These are phyloP conservation scores for Pipistrellus nathusii DNA, from an alignment of 2,797 vertebrate species.

Conservation along the genomic window DNA sequence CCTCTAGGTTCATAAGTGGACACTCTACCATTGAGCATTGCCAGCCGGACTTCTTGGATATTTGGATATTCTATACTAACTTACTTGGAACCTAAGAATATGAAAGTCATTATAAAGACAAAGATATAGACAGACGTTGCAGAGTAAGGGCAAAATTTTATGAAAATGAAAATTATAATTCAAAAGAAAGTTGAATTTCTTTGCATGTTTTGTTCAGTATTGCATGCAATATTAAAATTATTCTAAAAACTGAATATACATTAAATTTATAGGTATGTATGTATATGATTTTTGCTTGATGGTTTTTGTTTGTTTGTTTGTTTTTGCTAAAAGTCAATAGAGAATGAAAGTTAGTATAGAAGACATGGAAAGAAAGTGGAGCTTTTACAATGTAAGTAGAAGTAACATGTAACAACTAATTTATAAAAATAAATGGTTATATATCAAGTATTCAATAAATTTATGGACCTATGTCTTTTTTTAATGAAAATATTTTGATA, in stretches of 20 bases:
- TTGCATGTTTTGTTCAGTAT: not conserved
- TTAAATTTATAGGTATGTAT: not conserved
- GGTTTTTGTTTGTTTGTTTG: not conserved
- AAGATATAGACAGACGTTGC: not conserved
- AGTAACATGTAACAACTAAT: not conserved
- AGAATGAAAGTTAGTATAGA: not conserved
- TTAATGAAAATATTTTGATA: slow-evolving; percentile 37
- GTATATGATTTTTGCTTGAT: not conserved
- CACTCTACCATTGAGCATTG: not conserved
- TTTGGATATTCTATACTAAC: not conserved
- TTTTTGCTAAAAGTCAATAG: not conserved
- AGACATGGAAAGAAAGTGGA: not conserved
- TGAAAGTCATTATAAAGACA: not conserved
- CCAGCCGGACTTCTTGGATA: not conserved
- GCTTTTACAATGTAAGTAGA: not conserved
- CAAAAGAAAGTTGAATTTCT: not conserved
- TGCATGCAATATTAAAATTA: not conserved
- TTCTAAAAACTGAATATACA: not conserved
- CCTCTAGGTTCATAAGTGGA: too few species aligned
- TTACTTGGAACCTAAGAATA: not conserved
- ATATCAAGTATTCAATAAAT: not conserved
- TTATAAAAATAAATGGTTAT: not conserved
- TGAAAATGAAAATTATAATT: not conserved
- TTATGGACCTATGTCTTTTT: not conserved
- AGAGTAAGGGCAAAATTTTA: not conserved